Conservation (phyloP, 2,113 vertebrate genomes). For the Turdus rufiventris region DNA sequence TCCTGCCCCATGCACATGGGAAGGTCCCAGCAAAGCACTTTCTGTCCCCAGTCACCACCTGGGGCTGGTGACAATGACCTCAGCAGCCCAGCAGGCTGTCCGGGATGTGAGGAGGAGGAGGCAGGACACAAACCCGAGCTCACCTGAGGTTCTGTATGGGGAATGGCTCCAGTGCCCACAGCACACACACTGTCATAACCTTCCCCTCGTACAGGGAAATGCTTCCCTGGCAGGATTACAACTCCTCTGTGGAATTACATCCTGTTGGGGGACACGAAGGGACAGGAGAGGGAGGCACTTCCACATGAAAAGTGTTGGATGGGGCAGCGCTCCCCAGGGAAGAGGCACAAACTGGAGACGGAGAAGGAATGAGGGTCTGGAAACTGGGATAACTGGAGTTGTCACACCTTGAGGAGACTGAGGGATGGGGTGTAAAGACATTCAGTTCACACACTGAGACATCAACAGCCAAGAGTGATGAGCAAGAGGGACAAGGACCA, state of each 20-base stretch:
- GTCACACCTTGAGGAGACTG: background rate
- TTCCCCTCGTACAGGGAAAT: fast-evolving
- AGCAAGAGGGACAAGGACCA: fast-evolving
- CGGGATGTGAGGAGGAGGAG: background rate
- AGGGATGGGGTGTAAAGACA: fast-evolving
- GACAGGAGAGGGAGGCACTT: background rate
- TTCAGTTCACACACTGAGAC: background rate
- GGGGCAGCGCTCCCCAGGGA: fast-evolving
- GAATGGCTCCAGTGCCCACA: background rate
- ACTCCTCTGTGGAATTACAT: background rate
- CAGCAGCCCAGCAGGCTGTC: background rate
- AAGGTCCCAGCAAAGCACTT: background rate
- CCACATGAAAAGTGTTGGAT: fast-evolving
- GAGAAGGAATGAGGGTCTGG: background rate
- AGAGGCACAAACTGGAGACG: background rate
- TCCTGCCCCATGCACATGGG: fast-evolving
- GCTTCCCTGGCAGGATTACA: background rate
- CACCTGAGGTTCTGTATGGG: background rate
- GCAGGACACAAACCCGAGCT: background rate
- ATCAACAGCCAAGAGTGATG: fast-evolving
- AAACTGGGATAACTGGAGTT: background rate
- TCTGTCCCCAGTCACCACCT: background rate
- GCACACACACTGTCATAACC: background rate
- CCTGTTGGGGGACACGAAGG: background rate
- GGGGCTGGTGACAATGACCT: background rate